phyloP scores from a whole-genome alignment of 2,113 vertebrate genomes.

The Silurus meridionalis region DNA sequence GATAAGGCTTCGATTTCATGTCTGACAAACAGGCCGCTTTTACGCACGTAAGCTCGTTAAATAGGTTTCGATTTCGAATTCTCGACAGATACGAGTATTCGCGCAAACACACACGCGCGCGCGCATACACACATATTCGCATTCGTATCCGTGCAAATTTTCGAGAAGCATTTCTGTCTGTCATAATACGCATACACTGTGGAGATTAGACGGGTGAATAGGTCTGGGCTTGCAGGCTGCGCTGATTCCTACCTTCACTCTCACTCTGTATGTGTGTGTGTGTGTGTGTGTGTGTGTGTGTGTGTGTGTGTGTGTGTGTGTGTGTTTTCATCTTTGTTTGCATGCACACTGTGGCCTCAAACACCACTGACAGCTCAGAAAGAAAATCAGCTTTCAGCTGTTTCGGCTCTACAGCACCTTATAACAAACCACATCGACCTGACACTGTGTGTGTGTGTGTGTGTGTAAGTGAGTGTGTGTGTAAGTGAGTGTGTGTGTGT shows the following conservation, averaged over 20 bases:
- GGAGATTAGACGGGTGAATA: slow-evolving; percentile 29
- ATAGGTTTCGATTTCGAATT: slow-evolving; percentile 76
- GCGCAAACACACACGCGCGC: slow-evolving; percentile 13
- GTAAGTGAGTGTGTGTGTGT: too few species aligned
- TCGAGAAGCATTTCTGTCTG: background rate
- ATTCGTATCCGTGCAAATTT: slow-evolving; percentile 44
- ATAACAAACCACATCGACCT: background rate
- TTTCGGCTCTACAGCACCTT: background rate
- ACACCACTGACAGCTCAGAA: background rate
- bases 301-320: background rate
- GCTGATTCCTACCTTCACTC: slow-evolving; percentile 8
- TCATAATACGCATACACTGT: slow-evolving; percentile 14
- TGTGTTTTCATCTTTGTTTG: background rate
- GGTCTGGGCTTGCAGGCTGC: slow-evolving; percentile 3
- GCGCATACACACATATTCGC: slow-evolving; percentile 10
- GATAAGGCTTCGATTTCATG: slow-evolving; percentile 72
- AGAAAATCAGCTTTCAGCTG: background rate
- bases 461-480: background rate
- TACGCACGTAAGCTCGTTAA: slow-evolving; percentile 69
- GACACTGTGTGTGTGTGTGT: slow-evolving; percentile 2
- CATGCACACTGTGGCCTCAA: background rate
- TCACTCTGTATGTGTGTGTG: slow-evolving; percentile 18
- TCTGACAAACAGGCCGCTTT: slow-evolving; percentile 70
- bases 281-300: slow-evolving; percentile 22
- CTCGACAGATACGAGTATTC: slow-evolving; percentile 64